Conservation (phyloP, 2,113 vertebrate species). For the Odocoileus hemionus region DNA sequence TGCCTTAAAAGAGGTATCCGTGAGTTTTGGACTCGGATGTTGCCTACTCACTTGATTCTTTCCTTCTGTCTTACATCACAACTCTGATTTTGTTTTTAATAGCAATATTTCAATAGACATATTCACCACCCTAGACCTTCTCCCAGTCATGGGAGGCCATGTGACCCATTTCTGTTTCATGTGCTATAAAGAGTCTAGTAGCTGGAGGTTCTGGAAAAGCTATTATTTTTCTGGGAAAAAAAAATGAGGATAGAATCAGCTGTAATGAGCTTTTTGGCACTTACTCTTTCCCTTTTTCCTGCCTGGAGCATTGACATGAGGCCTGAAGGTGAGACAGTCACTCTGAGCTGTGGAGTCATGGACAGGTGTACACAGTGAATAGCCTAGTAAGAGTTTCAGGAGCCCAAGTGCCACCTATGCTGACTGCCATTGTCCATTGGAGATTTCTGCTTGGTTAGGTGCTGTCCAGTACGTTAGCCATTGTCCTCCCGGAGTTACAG, state of each 20-base stretch:
- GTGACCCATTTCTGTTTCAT: background rate
- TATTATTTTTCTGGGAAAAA: background rate
- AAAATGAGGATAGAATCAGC: background rate
- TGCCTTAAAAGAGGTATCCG: background rate
- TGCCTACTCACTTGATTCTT: background rate
- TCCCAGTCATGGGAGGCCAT: background rate
- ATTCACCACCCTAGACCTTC: background rate
- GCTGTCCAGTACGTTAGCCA: background rate
- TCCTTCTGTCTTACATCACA: background rate
- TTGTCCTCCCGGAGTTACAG: background rate
- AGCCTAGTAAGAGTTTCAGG: background rate
- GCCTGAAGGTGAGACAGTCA: background rate
- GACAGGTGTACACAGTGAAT: background rate
- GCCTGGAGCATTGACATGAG: background rate
- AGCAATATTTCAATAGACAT: background rate
- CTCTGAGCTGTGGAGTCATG: background rate
- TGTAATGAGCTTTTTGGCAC: background rate
- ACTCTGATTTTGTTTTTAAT: background rate
- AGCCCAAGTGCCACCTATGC: background rate
- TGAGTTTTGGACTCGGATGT: background rate
- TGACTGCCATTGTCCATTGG: background rate
- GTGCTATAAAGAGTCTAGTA: background rate
- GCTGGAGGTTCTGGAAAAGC: background rate
- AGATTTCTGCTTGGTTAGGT: background rate
- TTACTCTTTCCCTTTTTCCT: background rate